These are phyloP conservation scores for Bos indicus DNA, from an alignment of 2,113 vertebrate species.

Conservation along the genomic window DNA sequence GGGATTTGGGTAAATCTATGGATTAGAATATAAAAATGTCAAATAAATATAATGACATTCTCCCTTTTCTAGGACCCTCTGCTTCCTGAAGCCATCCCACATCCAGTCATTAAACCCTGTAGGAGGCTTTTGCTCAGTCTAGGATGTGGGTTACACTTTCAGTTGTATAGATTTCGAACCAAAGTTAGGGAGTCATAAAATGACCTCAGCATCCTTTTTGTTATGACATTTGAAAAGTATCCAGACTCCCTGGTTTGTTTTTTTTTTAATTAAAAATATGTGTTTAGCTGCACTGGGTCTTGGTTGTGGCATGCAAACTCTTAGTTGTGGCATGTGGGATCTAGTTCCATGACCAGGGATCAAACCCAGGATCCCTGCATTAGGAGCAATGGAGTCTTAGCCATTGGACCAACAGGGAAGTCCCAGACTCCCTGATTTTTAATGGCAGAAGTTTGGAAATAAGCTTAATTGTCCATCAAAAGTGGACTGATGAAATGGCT, in stretches of 20 bases:
- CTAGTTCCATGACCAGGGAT: not conserved
- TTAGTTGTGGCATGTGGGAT: not conserved
- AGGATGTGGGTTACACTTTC: not conserved
- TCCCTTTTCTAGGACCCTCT: not conserved
- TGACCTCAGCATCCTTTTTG: not conserved
- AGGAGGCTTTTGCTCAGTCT: not conserved
- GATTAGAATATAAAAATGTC: not conserved
- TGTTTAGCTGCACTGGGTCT: not conserved
- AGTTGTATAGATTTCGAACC: not conserved
- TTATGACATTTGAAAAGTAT: not conserved
- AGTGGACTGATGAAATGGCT: not conserved
- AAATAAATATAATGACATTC: not conserved
- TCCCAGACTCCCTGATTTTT: not conserved
- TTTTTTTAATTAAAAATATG: not conserved
- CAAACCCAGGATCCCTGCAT: not conserved
- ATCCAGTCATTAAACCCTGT: not conserved
- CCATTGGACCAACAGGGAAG: not conserved
- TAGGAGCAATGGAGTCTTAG: not conserved
- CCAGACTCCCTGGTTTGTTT: not conserved
- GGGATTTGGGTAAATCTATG: not conserved
- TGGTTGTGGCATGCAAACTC: not conserved
- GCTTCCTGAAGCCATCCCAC: not conserved
- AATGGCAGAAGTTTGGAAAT: not conserved
- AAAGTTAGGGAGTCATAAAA: not conserved
- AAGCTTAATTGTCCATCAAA: not conserved